These are phyloP conservation scores for Hemitrygon akajei DNA, from an alignment of 2,797 vertebrate species.

Conservation along the genomic window DNA sequence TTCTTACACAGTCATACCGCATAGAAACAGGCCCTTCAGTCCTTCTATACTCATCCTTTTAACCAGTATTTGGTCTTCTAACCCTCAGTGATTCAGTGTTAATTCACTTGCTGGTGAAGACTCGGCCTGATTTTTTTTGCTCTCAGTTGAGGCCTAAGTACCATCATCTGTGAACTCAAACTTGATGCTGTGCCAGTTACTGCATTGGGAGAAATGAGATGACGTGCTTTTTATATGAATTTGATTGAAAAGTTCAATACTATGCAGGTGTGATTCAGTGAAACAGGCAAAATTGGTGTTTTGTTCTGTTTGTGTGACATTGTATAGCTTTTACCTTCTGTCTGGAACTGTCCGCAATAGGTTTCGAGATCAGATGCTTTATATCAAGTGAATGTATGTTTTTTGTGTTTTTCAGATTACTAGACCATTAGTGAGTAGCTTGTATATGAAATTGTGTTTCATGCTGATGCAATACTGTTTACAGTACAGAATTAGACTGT, in stretches of 20 bases:
- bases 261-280: background rate
- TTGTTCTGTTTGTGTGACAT: background rate
- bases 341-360: background rate
- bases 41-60: too few relatives aligned
- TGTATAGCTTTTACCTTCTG: background rate
- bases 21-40: too few relatives aligned
- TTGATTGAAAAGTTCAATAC: background rate
- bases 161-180: background rate
- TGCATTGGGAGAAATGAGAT: background rate
- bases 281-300: background rate
- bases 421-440: background rate
- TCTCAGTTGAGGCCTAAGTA: background rate
- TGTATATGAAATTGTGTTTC: background rate
- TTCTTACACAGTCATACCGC: background rate
- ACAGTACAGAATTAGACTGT: background rate
- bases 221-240: background rate
- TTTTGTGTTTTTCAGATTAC: background rate
- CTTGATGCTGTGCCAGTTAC: background rate
- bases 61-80: too few relatives aligned
- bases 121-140: background rate
- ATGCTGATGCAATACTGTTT: background rate
- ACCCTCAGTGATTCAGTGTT: background rate
- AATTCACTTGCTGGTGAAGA: background rate
- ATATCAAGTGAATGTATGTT: background rate
- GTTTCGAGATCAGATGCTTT: background rate